phyloP scores from a whole-genome alignment of 2,888 invertebrate species.

The Catotricha subobsoleta region DNA sequence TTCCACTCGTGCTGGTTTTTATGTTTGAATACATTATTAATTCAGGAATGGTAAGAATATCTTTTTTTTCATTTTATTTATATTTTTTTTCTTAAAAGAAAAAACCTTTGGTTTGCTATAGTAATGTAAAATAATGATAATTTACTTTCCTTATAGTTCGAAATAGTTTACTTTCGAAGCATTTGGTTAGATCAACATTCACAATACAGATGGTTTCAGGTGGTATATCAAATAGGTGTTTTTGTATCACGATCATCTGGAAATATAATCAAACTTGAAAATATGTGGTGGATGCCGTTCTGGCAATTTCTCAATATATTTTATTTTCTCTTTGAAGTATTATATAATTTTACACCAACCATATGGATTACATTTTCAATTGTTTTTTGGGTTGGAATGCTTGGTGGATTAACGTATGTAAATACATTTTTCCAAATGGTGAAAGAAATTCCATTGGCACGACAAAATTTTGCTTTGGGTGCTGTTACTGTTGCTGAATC shows the following conservation, averaged over 20 bases:
- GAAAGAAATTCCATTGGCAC: not conserved
- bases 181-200: not conserved
- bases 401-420: not conserved
- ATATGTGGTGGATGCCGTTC: not conserved
- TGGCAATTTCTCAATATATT: not conserved
- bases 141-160: not conserved
- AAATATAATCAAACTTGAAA: not conserved
- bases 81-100: too few species aligned
- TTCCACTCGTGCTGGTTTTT: not conserved
- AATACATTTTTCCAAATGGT: not conserved
- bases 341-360: not conserved
- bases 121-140: too few species aligned
- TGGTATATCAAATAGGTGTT: constrained; percentile 1
- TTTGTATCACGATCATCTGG: not conserved
- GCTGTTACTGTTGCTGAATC: constrained; percentile 1
- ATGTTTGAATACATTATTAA: constrained; percentile 1
- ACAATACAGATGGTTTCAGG: constrained; percentile 2
- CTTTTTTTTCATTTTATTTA: too few species aligned
- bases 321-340: not conserved
- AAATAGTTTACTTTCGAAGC: not conserved
- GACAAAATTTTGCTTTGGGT: constrained; percentile 1
- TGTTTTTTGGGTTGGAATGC: not conserved
- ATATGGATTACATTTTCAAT: not conserved
- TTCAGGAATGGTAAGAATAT: constrained; percentile 2
- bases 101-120: too few species aligned